Conservation (phyloP, 30 jellyfish, hydroid and myxozoan genomes). For the Hydractinia symbiolongicarpus region DNA sequence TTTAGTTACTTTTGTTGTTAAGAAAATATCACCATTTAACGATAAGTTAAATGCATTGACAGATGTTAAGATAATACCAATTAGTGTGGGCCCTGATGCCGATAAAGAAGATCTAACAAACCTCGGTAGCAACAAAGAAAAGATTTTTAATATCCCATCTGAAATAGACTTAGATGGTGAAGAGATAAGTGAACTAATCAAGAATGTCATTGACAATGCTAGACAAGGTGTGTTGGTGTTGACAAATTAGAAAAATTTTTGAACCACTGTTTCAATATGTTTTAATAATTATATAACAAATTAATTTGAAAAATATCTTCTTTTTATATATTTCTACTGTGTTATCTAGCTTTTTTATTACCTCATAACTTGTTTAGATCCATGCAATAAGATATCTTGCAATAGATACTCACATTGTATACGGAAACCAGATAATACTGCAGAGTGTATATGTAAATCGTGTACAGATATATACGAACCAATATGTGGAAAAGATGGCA, state of each 20-base stretch:
- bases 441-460: slow-evolving; percentile 68
- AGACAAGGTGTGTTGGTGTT: not conserved
- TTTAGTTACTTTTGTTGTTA: slow-evolving; percentile 19
- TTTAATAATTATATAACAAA: not conserved
- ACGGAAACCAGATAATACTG: slow-evolving; percentile 38
- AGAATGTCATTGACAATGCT: not conserved
- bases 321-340: not conserved
- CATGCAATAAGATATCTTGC: slow-evolving; percentile 48
- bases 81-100: slow-evolving; percentile 10
- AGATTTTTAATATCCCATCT: not conserved
- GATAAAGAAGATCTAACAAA: not conserved
- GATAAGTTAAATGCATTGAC: not conserved
- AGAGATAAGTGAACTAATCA: not conserved
- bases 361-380: slow-evolving; percentile 36
- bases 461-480: slow-evolving; percentile 45
- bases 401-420: slow-evolving; percentile 46
- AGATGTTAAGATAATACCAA: not conserved
- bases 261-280: too few relatives aligned
- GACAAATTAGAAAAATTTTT: too few relatives aligned
- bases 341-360: not conserved
- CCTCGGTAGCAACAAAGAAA: not conserved
- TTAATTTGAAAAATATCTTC: not conserved
- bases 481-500: slow-evolving; percentile 69
- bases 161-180: not conserved
- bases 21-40: not conserved